phyloP scores from a whole-genome alignment of 2,113 vertebrate genomes.

The Melanotaenia duboulayi region DNA sequence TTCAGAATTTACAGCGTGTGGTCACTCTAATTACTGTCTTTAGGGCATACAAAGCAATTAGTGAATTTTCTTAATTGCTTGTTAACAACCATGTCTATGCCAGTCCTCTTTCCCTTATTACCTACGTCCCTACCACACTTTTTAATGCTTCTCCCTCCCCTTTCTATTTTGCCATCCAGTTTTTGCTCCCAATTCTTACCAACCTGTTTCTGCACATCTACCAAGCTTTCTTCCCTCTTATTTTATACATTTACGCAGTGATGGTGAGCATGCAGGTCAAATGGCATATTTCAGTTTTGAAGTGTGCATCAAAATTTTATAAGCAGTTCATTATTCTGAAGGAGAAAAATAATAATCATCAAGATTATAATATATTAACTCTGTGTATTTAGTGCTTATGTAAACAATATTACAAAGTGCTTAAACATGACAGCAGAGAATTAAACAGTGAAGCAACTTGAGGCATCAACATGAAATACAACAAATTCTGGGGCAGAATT shows the following conservation, averaged over 20 bases:
- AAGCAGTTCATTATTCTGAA: too few species aligned
- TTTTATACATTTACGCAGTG: neutral
- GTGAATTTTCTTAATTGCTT: constrained; percentile 43
- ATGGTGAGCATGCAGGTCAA: neutral
- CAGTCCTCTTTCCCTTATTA: constrained; percentile 2
- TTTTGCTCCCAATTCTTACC: neutral
- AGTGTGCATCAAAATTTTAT: too few species aligned
- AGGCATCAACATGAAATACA: too few species aligned
- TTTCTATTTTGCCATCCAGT: neutral
- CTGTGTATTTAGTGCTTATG: too few species aligned
- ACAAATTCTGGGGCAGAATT: too few species aligned
- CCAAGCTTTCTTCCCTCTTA: neutral
- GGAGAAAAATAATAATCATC: too few species aligned
- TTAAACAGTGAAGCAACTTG: too few species aligned
- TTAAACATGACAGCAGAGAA: too few species aligned
- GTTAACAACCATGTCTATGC: constrained; percentile 30
- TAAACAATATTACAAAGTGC: too few species aligned
- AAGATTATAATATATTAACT: too few species aligned
- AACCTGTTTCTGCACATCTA: neutral
- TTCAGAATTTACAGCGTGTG: constrained; percentile 8
- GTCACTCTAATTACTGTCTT: constrained; percentile 27
- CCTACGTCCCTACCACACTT: neutral
- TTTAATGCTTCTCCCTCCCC: neutral
- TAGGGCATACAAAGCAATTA: constrained; percentile 24
- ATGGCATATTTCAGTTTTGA: neutral